A percentile compares a stretch with the other conserved stretches of the same genome.
Conservation (phyloP, 2,797 vertebrate species). For the Tragopan temminckii region DNA sequence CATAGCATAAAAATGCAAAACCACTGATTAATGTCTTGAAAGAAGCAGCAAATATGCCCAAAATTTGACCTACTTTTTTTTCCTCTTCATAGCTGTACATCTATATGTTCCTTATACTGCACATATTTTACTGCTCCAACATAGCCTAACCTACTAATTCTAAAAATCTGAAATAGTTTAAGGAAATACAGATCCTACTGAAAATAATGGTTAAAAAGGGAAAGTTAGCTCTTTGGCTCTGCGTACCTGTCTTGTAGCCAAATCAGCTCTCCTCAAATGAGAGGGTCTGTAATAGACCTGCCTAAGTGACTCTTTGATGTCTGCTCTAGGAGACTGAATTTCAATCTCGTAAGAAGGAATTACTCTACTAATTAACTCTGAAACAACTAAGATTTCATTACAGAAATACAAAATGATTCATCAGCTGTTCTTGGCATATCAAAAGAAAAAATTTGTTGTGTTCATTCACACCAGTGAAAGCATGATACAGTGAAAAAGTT, state of each 20-base stretch:
- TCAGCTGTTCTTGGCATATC: neutral
- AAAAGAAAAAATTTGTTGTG: neutral
- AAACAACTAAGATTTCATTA: neutral
- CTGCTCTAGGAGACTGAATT: neutral
- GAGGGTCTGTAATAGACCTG: neutral
- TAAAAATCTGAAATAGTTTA: neutral
- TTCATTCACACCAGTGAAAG: neutral
- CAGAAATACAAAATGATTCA: neutral
- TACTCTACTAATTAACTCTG: neutral
- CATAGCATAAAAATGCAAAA: slow-evolving; percentile 60
- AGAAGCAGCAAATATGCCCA: neutral
- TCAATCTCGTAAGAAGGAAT: neutral
- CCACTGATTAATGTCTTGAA: slow-evolving; percentile 60
- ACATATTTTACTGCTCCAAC: neutral
- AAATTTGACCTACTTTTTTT: neutral
- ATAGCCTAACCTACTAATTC: neutral
- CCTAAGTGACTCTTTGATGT: neutral
- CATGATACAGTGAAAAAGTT: slow-evolving; percentile 76
- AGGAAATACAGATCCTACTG: neutral
- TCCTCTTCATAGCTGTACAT: neutral
- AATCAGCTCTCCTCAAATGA: neutral
- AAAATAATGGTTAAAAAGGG: neutral
- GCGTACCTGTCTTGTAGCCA: neutral
- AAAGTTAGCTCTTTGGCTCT: neutral
- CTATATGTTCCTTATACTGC: neutral